Evolutionary conservation across 2,797 vertebrate genomes (phyloP), one percentile per base, ranked within the genome.

Genomic region (Acropternis orthonyx): DNA sequence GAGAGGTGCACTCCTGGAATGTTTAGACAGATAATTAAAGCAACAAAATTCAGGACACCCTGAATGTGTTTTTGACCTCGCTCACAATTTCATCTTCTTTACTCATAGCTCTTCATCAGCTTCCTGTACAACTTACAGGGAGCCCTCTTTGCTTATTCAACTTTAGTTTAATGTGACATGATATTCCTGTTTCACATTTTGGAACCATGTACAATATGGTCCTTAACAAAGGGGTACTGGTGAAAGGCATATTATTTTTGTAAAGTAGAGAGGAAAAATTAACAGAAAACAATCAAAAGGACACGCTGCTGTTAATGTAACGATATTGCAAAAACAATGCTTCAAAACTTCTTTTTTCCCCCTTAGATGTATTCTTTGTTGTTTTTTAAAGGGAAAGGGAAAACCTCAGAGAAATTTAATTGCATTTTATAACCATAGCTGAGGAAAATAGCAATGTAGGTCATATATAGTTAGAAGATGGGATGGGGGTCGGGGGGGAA

Each of bases 1-100:
- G 84, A 94, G 84, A 69, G 24, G 55, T 74, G 48, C 5, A 4
- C 37, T 87, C 28, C 52, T 79, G 5, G 2, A 89, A 77, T 56
- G 37, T 77, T 95, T 85, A 77, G 43, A 71, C 4, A 85, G 94
- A 86, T 94, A 95, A 95, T 92, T 95, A 95, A 92, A 86, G 83
- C 24, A 66, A 63, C 14, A 85, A 74, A 93, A 97, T 87, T 87
- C 77, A 80, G 93, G 81, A n/a, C 90, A 94, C 19, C 10, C 11
- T 34, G 34, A 77, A 88, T 71, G 44, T 41, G 24, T 39, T 23
- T 65, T 86, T 85, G 90, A 84, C 94, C 80, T 96, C 80, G 83
- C 19, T 87, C 41, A 85, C 48, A 43, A 8, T 79, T 82, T 87
- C 43, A 24, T 61, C 48, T 90, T 84, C 49, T 73, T 90, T 75